Conservation (phyloP, 2,797 vertebrate genomes). For the Microchirus variegatus region DNA sequence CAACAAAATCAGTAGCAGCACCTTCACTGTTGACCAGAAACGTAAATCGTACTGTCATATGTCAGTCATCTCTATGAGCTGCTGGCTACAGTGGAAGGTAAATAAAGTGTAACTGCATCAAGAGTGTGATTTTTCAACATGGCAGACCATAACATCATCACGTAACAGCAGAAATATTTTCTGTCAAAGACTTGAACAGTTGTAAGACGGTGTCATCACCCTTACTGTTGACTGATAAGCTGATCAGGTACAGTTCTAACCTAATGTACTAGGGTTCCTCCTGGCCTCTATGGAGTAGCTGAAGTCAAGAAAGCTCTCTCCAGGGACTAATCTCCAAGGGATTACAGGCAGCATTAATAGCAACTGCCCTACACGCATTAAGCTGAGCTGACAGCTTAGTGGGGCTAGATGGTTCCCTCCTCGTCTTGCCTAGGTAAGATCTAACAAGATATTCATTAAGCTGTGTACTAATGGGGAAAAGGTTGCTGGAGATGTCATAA, state of each 20-base stretch:
- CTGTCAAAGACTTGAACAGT: not conserved
- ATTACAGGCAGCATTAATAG: constrained; percentile 63
- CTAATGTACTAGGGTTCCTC: constrained; percentile 42
- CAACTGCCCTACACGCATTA: constrained; percentile 57
- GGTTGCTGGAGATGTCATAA: constrained; percentile 5
- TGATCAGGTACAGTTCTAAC: constrained; percentile 32
- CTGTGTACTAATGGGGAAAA: constrained; percentile 6
- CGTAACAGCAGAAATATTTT: no score
- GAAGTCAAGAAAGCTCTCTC: constrained; percentile 51
- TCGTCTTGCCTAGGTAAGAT: constrained; percentile 23
- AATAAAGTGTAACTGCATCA: not conserved
- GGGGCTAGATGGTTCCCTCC: constrained; percentile 38
- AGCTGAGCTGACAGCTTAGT: constrained; percentile 45
- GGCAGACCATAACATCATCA: no score
- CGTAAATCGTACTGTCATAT: no score
- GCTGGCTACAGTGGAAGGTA: not conserved
- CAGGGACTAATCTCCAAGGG: constrained; percentile 52
- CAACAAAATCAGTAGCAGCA: no score
- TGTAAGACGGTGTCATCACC: constrained; percentile 7
- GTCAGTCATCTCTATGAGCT: no score
- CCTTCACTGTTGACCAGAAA: no score
- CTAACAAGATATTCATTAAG: not conserved
- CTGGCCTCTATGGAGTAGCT: constrained; percentile 41
- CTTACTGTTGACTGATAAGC: constrained; percentile 37
- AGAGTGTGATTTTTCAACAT: no score